A percentile compares a stretch with the other conserved stretches of the same genome.
Evolutionary conservation across 2,113 vertebrate species (phyloP).

Genomic region (Onychostruthus taczanowskii): DNA sequence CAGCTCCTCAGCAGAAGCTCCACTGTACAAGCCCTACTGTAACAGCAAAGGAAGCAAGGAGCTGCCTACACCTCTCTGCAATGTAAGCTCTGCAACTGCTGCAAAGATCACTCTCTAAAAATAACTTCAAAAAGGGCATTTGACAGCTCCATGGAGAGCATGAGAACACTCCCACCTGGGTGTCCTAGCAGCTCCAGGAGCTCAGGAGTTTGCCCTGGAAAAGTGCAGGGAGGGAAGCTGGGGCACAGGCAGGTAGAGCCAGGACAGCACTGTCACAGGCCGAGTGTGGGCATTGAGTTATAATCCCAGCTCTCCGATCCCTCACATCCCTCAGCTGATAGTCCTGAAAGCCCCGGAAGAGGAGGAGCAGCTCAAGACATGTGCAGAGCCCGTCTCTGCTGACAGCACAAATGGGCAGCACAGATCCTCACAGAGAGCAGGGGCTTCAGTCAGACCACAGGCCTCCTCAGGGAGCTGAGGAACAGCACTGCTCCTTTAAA

Average conservation of each 20-base stretch:
- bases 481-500: not conserved
- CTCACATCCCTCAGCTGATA: not conserved
- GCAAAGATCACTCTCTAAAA: conserved; percentile 57
- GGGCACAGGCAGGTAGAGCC: not conserved
- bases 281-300: not conserved
- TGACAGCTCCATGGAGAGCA: not conserved
- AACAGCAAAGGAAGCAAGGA: conserved; percentile 24
- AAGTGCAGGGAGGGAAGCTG: not conserved
- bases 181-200: not conserved
- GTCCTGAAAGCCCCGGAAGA: not conserved
- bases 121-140: conserved; percentile 67
- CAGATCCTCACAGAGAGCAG: not conserved
- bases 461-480: not conserved
- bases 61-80: conserved; percentile 50
- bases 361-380: not conserved
- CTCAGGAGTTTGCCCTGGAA: not conserved
- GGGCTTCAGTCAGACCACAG: not conserved
- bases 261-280: not conserved
- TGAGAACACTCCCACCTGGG: conserved; percentile 34
- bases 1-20: not conserved
- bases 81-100: conserved; percentile 41
- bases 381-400: not conserved
- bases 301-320: not conserved
- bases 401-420: not conserved
- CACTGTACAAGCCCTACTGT: not conserved